A percentile compares a stretch with the other conserved stretches of the same genome.
These are phyloP conservation scores for Pollenia angustigena DNA, from an alignment of 2,888 invertebrate species.

Conservation along the genomic window DNA sequence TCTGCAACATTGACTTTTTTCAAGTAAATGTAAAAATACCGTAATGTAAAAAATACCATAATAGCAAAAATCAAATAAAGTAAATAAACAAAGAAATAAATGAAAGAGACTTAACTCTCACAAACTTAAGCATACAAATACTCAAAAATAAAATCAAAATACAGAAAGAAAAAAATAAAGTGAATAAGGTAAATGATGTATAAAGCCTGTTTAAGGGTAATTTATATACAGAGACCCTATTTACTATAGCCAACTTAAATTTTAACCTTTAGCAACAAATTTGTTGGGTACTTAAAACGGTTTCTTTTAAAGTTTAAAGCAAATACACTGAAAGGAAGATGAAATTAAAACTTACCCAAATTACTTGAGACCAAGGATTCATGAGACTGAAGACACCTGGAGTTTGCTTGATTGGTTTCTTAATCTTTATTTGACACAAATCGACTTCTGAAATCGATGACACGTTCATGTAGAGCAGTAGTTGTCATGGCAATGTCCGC, in stretches of 20 bases:
- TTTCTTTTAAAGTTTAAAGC: neutral
- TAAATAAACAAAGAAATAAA: slow-evolving; percentile 40
- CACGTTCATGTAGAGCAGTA: slow-evolving; percentile 96
- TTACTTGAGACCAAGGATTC: slow-evolving; percentile 95
- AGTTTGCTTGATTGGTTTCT: slow-evolving; percentile 94
- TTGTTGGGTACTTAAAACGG: slow-evolving; percentile 20
- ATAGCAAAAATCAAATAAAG: slow-evolving; percentile 67
- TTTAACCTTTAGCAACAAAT: slow-evolving; percentile 2
- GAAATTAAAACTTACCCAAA: slow-evolving; percentile 91
- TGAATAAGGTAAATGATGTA: slow-evolving; percentile 51
- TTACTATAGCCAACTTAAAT: slow-evolving; percentile 4
- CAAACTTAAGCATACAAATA: neutral
- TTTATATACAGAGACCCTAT: slow-evolving; percentile 8
- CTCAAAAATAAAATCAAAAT: slow-evolving; percentile 24
- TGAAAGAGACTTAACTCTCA: neutral
- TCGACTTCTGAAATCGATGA: slow-evolving; percentile 98
- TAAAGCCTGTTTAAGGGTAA: slow-evolving; percentile 22
- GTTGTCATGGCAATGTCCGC: slow-evolving; percentile 98
- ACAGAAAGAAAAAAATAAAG: slow-evolving; percentile 51
- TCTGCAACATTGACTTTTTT: slow-evolving; percentile 80
- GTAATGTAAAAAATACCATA: slow-evolving; percentile 41
- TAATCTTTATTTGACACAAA: slow-evolving; percentile 99
- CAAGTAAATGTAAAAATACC: slow-evolving; percentile 58
- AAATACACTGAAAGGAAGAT: neutral
- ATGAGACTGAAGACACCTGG: slow-evolving; percentile 99